Percentiles rank a stretch among this genome's conserved stretches.
phyloP scores from a whole-genome alignment of 1,140 invertebrate genomes.

The Pteromalus puparum region DNA sequence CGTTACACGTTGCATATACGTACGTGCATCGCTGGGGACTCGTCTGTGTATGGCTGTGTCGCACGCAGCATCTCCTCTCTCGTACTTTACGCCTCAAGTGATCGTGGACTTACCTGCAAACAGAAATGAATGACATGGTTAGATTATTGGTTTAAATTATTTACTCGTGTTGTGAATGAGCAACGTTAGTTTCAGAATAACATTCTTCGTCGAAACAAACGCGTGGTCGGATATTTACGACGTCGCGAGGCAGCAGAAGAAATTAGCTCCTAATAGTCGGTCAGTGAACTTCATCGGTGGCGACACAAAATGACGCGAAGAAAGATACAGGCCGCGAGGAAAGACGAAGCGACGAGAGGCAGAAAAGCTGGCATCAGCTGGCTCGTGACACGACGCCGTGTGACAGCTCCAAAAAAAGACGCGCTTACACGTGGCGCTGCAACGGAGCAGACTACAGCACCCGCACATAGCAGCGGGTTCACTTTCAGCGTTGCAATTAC shows the following conservation, averaged over 20 bases:
- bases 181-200: too few relatives aligned
- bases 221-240: too few relatives aligned
- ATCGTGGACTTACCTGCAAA: background rate
- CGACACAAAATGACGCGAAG: background rate
- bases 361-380: too few relatives aligned
- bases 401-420: background rate
- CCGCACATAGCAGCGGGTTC: background rate
- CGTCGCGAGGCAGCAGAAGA: too few relatives aligned
- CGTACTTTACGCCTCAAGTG: background rate
- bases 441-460: background rate
- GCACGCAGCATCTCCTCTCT: background rate
- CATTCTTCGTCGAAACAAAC: too few relatives aligned
- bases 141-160: too few relatives aligned
- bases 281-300: background rate
- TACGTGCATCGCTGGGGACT: background rate
- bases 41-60: background rate
- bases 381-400: background rate
- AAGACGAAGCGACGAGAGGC: background rate
- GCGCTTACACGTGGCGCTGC: background rate
- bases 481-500: conserved; percentile 2
- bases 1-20: too few relatives aligned
- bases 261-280: background rate
- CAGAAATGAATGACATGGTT: background rate
- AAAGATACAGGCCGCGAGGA: background rate
- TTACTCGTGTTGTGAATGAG: too few relatives aligned